A percentile compares a stretch with the other conserved stretches of the same genome.
These are phyloP conservation scores for Orthosia cruda DNA, from an alignment of 2,888 invertebrate genomes.

Conservation along the genomic window DNA sequence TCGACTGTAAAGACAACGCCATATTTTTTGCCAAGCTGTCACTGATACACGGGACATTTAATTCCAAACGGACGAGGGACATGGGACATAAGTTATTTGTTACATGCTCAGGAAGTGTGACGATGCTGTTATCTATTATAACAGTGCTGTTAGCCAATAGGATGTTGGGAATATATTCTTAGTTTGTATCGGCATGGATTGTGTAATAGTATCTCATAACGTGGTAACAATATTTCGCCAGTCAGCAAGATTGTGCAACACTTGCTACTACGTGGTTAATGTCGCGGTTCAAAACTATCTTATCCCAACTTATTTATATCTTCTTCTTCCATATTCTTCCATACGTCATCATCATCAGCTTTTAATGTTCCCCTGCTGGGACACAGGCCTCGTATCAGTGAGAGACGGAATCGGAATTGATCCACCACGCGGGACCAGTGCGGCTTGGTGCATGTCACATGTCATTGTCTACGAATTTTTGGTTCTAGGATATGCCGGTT, in stretches of 20 bases:
- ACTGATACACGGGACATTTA: slow-evolving; percentile 26
- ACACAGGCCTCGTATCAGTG: no score
- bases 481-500: no score
- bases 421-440: no score
- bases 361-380: no score
- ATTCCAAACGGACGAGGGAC: slow-evolving; percentile 38
- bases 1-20: background rate
- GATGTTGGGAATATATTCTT: background rate
- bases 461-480: no score
- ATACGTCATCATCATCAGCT: no score
- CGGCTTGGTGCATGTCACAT: no score
- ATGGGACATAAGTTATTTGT: slow-evolving; percentile 38
- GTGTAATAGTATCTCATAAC: background rate
- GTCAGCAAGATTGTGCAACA: background rate
- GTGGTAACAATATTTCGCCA: background rate
- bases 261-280: no score
- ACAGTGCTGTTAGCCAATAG: slow-evolving; percentile 1
- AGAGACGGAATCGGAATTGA: no score
- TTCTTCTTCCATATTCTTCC: no score
- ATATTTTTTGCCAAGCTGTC: slow-evolving; percentile 50
- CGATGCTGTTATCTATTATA: slow-evolving; percentile 21
- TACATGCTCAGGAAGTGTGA: slow-evolving; percentile 55
- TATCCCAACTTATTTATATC: no score
- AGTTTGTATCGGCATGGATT: background rate
- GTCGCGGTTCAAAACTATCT: no score